These are phyloP conservation scores for Gnathonemus longibarbis DNA, from an alignment of 2,113 vertebrate genomes.

Conservation along the genomic window DNA sequence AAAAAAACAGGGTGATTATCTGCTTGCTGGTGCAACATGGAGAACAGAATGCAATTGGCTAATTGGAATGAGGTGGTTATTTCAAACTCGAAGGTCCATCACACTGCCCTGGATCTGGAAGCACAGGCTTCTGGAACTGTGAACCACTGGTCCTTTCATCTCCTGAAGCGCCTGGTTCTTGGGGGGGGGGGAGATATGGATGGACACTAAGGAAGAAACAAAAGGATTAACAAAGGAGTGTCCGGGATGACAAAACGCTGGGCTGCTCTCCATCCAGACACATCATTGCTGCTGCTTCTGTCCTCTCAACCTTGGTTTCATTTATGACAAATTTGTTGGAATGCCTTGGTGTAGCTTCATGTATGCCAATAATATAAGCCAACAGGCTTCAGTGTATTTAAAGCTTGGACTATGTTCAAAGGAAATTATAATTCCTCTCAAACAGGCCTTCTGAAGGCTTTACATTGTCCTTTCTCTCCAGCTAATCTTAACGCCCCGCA, in stretches of 20 bases:
- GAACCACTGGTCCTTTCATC: slow-evolving; percentile 66
- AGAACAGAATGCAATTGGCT: slow-evolving; percentile 37
- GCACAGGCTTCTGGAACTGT: slow-evolving; percentile 53
- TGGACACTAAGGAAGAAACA: neutral
- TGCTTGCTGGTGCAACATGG: neutral
- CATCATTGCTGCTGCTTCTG: slow-evolving; percentile 47
- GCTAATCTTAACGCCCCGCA: slow-evolving; percentile 93
- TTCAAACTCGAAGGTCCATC: slow-evolving; percentile 42
- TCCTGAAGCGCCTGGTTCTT: slow-evolving; percentile 65
- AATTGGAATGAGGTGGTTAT: slow-evolving; percentile 52
- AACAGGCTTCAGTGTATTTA: slow-evolving; percentile 94
- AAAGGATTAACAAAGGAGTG: slow-evolving; percentile 32
- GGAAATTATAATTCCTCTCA: slow-evolving; percentile 96
- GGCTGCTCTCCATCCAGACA: slow-evolving; percentile 50
- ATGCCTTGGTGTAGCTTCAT: slow-evolving; percentile 82
- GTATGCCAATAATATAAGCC: slow-evolving; percentile 84
- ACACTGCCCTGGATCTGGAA: slow-evolving; percentile 44
- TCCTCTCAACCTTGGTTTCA: slow-evolving; percentile 60
- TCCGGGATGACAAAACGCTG: slow-evolving; percentile 46
- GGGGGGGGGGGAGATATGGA: neutral
- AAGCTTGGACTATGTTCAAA: slow-evolving; percentile 99
- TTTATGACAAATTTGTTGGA: slow-evolving; percentile 77
- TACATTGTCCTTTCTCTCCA: slow-evolving; percentile 96
- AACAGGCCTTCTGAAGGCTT: slow-evolving; percentile 96
- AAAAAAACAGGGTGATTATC: neutral